These are phyloP conservation scores for Megaustenia siamemsis DNA, from an alignment of 2,888 invertebrate species.

Conservation along the genomic window DNA sequence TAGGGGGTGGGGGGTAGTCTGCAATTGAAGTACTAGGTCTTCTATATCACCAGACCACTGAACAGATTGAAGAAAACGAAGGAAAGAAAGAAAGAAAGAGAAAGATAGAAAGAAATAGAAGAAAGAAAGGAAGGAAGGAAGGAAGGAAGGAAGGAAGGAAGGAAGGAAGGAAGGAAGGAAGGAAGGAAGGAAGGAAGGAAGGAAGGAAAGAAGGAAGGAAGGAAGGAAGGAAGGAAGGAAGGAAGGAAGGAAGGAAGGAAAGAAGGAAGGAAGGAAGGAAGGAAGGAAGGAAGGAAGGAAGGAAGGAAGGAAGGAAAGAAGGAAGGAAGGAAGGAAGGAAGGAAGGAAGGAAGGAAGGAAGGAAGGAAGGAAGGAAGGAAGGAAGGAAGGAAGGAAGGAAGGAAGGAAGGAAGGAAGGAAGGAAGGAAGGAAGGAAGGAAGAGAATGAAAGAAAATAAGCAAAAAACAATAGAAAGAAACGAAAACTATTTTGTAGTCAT, in stretches of 20 bases:
- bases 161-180: neutral
- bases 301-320: slow-evolving; percentile 14
- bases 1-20: no score
- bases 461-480: no score
- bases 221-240: neutral
- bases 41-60: no score
- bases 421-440: neutral
- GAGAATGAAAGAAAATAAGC: no score
- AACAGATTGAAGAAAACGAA: no score
- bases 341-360: slow-evolving; percentile 1
- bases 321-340: slow-evolving; percentile 5
- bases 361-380: slow-evolving; percentile 2
- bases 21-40: no score
- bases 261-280: slow-evolving; percentile 11
- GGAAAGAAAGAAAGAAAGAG: no score
- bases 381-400: neutral
- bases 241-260: slow-evolving; percentile 9
- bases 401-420: neutral
- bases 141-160: neutral
- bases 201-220: no score
- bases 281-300: slow-evolving; percentile 31
- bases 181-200: no score
- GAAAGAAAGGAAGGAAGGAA: no score
- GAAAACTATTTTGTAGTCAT: no score
- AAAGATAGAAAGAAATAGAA: no score